These are phyloP conservation scores for Hirtodrosophila alboralis DNA, from an alignment of 2,888 invertebrate species.

Conservation along the genomic window DNA sequence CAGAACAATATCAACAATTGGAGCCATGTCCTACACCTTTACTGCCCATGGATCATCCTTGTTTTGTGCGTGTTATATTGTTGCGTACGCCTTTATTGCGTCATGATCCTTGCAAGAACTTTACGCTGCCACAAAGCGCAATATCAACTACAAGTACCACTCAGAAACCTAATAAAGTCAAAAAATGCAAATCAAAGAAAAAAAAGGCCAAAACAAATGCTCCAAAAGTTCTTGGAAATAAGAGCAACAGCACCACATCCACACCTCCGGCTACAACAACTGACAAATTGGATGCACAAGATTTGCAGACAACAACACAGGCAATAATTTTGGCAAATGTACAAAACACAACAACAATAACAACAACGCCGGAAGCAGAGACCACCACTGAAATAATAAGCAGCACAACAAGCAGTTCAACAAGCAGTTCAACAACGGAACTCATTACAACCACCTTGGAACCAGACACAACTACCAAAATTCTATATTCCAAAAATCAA, in stretches of 20 bases:
- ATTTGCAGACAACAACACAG: constrained; percentile 3
- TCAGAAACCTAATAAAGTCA: constrained; percentile 16
- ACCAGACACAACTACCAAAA: constrained; percentile 9
- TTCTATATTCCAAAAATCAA: constrained; percentile 3
- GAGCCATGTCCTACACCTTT: constrained; percentile 27
- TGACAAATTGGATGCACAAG: not conserved
- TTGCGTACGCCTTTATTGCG: constrained; percentile 48
- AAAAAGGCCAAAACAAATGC: not conserved
- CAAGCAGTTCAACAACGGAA: constrained; percentile 13
- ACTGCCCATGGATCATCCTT: constrained; percentile 57
- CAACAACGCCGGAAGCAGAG: not conserved
- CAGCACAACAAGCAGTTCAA: constrained; percentile 2
- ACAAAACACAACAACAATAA: constrained; percentile 6
- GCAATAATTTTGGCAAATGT: not conserved
- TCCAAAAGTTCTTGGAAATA: too few species aligned
- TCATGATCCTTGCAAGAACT: constrained; percentile 62
- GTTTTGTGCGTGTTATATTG: constrained; percentile 54
- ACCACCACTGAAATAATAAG: not conserved
- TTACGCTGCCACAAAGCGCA: constrained; percentile 27
- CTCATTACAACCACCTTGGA: constrained; percentile 11
- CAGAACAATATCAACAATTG: not conserved
- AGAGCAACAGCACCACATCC: constrained; percentile 1
- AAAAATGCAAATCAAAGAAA: constrained; percentile 29
- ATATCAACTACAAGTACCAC: constrained; percentile 4
- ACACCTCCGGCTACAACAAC: constrained; percentile 7